These are phyloP conservation scores for Drosophila varians DNA, from an alignment of 1,140 invertebrate genomes.

Conservation along the genomic window DNA sequence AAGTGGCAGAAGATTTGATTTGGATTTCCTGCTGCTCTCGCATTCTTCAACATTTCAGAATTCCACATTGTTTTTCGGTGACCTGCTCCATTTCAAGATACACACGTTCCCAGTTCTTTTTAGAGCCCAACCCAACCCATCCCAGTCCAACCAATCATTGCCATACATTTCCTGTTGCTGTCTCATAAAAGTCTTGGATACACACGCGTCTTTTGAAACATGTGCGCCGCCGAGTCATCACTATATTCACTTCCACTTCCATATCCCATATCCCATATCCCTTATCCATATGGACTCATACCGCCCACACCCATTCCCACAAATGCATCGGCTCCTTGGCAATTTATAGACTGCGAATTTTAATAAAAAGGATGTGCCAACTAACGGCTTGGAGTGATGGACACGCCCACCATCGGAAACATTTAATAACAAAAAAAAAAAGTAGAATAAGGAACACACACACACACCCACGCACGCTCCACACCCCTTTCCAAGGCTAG, in stretches of 20 bases:
- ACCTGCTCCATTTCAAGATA: slow-evolving; percentile 43
- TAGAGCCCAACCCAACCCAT: slow-evolving; percentile 12
- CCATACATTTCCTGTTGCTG: slow-evolving; percentile 60
- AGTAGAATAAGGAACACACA: slow-evolving; percentile 1
- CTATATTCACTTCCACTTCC: slow-evolving; percentile 1
- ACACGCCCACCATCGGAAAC: slow-evolving; percentile 48
- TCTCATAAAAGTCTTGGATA: slow-evolving; percentile 50
- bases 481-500: slow-evolving; percentile 37
- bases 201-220: slow-evolving; percentile 43
- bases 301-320: neutral
- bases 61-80: slow-evolving; percentile 19
- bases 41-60: slow-evolving; percentile 22
- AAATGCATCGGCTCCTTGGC: slow-evolving; percentile 48
- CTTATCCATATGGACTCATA: neutral
- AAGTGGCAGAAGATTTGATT: neutral
- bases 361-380: slow-evolving; percentile 60
- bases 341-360: slow-evolving; percentile 80
- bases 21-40: neutral
- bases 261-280: neutral
- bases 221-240: slow-evolving; percentile 39
- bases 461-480: slow-evolving; percentile 29
- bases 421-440: slow-evolving; percentile 63
- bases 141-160: slow-evolving; percentile 17
- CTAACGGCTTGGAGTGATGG: slow-evolving; percentile 41
- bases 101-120: slow-evolving; percentile 31